Evolutionary conservation across 2,797 vertebrate species (phyloP), one percentile per base, ranked within the genome.

Genomic region (Anableps anableps): DNA sequence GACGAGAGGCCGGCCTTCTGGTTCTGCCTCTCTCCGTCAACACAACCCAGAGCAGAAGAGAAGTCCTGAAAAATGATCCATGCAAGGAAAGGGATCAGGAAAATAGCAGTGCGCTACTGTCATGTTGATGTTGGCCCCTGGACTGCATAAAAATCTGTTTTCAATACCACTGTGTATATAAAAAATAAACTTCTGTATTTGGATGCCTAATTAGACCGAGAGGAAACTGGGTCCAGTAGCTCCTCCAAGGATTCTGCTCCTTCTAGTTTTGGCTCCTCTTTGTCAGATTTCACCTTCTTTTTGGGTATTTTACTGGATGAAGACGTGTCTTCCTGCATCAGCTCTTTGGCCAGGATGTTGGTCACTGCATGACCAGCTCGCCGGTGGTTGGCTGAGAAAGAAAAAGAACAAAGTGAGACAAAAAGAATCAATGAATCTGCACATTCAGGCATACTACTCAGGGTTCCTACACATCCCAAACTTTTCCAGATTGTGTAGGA

Each of bases 331-430:
- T 97, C 97, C 91, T 97, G 97, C 88, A 96, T 95, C 88, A 98
- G 93, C 92, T 97, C 97, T 77, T 97, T 97, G 91, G 96, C 97
- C 88, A 98, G 95, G 83, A 97, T 88, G 89, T 95, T 97, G 45
- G 97, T 97, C 93, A 97, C 95, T 70, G 96, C 97, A 80, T 97
- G 96, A 73, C 97, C 97, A 64, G 95, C 96, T 94, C 96, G 93
- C 92, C 97, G 93, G 92, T 97, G 95, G 91, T 97, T 97, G 88
- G 94, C 97, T 98, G 88, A 41, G 72, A 66, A 70, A 75, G 68
- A 89, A 36, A 85, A 43, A 93, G 36, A 88, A 83, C 72, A 76
- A 75, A 51, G 29, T 48, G 26, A 83, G 53, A 79, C 23, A 23
- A 23, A 23, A 8, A 23, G 16, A 72, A 14, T 6, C 0, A 14